Conservation (phyloP, 2,888 invertebrate species). For the Leptinotarsa haldemani region DNA sequence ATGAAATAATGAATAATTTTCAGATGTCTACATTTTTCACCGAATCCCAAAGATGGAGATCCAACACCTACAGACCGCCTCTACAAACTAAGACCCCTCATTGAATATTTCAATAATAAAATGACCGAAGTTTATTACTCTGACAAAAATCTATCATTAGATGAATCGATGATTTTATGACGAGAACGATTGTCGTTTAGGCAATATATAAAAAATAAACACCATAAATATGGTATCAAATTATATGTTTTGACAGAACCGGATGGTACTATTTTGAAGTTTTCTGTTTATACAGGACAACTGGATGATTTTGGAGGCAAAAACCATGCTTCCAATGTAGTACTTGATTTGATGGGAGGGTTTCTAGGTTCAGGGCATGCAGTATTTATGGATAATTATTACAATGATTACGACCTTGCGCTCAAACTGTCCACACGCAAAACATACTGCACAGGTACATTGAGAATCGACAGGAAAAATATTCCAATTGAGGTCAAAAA, state of each 20-base stretch:
- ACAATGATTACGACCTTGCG: no score
- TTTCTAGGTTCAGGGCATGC: conserved; percentile 43
- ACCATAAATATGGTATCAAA: conserved; percentile 28
- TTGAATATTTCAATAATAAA: no score
- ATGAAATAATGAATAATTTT: conserved; percentile 30
- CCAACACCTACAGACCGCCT: conserved; percentile 29
- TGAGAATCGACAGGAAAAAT: no score
- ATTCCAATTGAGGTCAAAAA: no score
- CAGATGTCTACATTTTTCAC: conserved; percentile 36
- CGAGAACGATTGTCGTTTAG: no score
- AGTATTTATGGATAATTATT: conserved; percentile 51
- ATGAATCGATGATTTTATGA: no score
- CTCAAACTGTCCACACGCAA: no score
- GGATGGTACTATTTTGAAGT: conserved; percentile 49
- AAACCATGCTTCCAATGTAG: no score
- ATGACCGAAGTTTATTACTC: no score
- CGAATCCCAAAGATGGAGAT: conserved; percentile 27
- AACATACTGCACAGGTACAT: no score
- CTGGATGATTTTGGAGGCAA: conserved; percentile 51
- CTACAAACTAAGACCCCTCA: conserved; percentile 55
- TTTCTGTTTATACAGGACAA: conserved; percentile 53
- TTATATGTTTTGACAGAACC: conserved; percentile 59
- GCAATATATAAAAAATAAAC: conserved; percentile 32
- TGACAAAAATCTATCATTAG: no score
- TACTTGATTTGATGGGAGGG: no score